Conservation (phyloP, 2,888 invertebrate species). For the Caenorhabditis virilis region DNA sequence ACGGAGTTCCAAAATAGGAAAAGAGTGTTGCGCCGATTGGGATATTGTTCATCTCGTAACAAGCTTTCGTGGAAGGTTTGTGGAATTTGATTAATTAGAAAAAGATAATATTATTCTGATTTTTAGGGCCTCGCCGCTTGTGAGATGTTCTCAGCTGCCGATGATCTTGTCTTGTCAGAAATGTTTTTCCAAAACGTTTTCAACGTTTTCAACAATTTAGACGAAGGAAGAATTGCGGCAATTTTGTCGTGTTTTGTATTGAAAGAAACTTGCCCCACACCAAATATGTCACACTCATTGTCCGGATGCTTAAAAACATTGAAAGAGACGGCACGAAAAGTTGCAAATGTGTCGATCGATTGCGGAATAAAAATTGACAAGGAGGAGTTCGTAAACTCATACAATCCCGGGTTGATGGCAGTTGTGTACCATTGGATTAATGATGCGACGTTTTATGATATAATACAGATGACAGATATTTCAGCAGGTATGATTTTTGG, state of each 20-base stretch:
- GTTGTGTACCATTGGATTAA: conserved; percentile 94
- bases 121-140: no score
- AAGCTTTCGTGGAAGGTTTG: no score
- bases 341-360: conserved; percentile 82
- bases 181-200: conserved; percentile 95
- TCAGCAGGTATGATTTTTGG: conserved; percentile 95
- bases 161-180: conserved; percentile 94
- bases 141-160: conserved; percentile 89
- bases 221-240: conserved; percentile 77
- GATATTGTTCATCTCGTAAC: no score
- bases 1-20: conserved; percentile 76
- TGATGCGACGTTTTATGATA: conserved; percentile 85
- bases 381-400: conserved; percentile 77
- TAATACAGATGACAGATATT: conserved; percentile 94
- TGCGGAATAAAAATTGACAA: conserved; percentile 70
- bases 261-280: conserved; percentile 78
- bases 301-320: conserved; percentile 84
- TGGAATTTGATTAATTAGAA: no score
- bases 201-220: conserved; percentile 88
- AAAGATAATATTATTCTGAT: no score
- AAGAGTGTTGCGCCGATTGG: conserved; percentile 86
- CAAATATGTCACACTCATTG: conserved; percentile 83
- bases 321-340: conserved; percentile 90
- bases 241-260: conserved; percentile 75
- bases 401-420: conserved; percentile 94